Conservation (phyloP, 2,113 vertebrate genomes). For the Thamnaconus septentrionalis region DNA sequence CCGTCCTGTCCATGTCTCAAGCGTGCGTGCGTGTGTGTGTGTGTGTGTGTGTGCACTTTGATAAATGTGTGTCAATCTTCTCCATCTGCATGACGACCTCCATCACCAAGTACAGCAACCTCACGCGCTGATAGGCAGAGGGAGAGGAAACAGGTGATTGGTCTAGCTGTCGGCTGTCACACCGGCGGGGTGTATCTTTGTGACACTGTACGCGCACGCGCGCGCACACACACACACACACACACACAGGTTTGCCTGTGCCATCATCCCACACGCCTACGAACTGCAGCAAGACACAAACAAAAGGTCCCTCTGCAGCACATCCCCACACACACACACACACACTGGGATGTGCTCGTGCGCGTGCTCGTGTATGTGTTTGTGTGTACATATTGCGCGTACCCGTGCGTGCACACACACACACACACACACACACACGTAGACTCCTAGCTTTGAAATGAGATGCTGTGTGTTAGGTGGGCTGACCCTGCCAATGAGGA, state of each 20-base stretch:
- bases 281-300: slow-evolving; percentile 64
- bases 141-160: slow-evolving; percentile 66
- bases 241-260: slow-evolving; percentile 41
- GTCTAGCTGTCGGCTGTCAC: slow-evolving; percentile 67
- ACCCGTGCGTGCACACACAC: slow-evolving; percentile 2
- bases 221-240: slow-evolving; percentile 10
- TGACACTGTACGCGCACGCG: slow-evolving; percentile 47
- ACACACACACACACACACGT: slow-evolving; percentile 12
- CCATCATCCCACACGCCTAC: slow-evolving; percentile 57
- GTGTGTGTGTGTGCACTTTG: background rate
- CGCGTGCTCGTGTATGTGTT: slow-evolving; percentile 1
- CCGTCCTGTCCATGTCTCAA: too few species aligned
- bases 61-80: slow-evolving; percentile 46
- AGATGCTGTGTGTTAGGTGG: slow-evolving; percentile 67
- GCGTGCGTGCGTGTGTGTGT: background rate
- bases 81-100: slow-evolving; percentile 68
- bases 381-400: background rate
- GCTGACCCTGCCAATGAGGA: slow-evolving; percentile 76
- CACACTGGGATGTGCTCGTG: slow-evolving; percentile 21
- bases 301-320: slow-evolving; percentile 55
- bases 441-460: slow-evolving; percentile 46
- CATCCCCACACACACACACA: slow-evolving; percentile 13
- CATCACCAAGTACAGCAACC: slow-evolving; percentile 58
- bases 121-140: slow-evolving; percentile 63
- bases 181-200: slow-evolving; percentile 69